Evolutionary conservation across 2,113 vertebrate species (phyloP).

Genomic region (Myrmecophaga tridactyla): DNA sequence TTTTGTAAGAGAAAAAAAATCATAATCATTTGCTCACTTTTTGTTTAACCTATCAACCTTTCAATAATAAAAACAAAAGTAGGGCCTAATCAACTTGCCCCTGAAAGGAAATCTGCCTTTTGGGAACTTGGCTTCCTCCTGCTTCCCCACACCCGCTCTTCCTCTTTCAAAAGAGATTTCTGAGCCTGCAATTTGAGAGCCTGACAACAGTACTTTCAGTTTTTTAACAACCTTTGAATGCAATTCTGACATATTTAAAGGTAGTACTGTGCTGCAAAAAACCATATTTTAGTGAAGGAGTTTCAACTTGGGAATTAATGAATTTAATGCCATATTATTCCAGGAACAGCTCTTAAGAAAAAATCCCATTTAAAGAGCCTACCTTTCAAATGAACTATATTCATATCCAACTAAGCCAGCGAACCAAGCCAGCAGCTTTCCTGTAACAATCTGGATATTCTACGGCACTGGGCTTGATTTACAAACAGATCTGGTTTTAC

Average conservation of each 20-base stretch:
- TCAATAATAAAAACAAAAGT: background rate
- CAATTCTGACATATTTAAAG: conserved; percentile 46
- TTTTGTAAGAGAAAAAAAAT: background rate
- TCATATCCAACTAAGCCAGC: background rate
- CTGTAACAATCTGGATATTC: accelerated
- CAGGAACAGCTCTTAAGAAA: background rate
- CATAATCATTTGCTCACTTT: background rate
- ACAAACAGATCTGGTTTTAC: background rate
- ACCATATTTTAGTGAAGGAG: background rate
- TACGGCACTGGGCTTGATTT: accelerated
- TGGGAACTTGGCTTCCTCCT: background rate
- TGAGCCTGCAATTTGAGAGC: conserved; percentile 43
- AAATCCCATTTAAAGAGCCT: background rate
- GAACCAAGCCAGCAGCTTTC: background rate
- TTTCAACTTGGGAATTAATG: conserved; percentile 60
- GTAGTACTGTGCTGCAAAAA: conserved; percentile 48
- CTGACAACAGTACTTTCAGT: conserved; percentile 14
- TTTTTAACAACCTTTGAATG: conserved; percentile 52
- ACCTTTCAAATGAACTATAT: background rate
- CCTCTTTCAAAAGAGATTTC: background rate
- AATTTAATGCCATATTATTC: background rate
- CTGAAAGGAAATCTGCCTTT: background rate
- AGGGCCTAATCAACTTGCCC: background rate
- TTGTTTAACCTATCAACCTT: background rate
- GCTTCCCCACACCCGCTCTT: conserved; percentile 10